Conservation (phyloP, 2,888 invertebrate species). For the Drosophila gaucha region DNA sequence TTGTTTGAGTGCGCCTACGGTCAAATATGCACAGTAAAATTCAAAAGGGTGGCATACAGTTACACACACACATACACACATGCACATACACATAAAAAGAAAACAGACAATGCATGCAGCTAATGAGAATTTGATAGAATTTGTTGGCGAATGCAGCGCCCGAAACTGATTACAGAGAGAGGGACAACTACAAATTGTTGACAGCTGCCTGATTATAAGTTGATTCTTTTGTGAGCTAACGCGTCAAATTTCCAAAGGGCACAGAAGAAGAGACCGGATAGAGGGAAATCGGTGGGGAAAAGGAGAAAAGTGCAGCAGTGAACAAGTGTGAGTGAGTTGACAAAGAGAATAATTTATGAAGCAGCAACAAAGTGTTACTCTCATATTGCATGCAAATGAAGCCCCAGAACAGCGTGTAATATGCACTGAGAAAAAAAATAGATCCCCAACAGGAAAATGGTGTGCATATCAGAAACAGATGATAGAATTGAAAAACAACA, state of each 20-base stretch:
- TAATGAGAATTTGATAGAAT: conserved; percentile 68
- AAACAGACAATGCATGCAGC: conserved; percentile 17
- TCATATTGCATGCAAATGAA: conserved; percentile 57
- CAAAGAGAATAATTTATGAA: conserved; percentile 57
- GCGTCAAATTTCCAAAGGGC: conserved; percentile 1
- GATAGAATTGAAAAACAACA: not conserved
- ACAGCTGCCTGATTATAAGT: conserved; percentile 60
- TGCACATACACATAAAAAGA: conserved; percentile 4
- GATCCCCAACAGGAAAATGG: not conserved
- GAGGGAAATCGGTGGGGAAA: no score
- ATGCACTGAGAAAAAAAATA: not conserved
- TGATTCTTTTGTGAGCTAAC: conserved; percentile 38
- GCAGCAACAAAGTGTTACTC: conserved; percentile 26
- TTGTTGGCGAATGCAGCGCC: conserved; percentile 22
- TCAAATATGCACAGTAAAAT: conserved; percentile 35
- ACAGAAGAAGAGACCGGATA: not conserved
- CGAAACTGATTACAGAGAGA: conserved; percentile 23
- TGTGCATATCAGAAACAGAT: not conserved
- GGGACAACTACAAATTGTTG: conserved; percentile 45
- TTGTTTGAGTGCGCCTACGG: conserved; percentile 10
- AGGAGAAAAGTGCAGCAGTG: not conserved
- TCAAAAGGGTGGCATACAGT: conserved; percentile 15
- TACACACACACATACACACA: conserved; percentile 1
- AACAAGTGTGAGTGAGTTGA: conserved; percentile 19
- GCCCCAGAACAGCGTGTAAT: not conserved